These are phyloP conservation scores for Aplocera efformata DNA, from an alignment of 2,888 invertebrate species.

Conservation along the genomic window DNA sequence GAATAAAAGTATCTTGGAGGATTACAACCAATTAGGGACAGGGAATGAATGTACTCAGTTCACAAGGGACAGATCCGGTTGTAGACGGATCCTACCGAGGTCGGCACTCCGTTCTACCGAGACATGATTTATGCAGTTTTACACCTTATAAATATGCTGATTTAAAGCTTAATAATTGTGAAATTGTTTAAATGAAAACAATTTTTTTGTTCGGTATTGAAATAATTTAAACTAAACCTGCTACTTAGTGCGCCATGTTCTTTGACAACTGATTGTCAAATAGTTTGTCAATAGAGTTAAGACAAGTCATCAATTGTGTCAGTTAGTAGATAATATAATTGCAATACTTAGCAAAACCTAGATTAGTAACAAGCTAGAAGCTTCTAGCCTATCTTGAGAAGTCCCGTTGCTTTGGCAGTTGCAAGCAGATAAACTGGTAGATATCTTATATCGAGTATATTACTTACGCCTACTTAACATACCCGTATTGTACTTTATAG, in stretches of 20 bases:
- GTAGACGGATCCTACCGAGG: constrained; percentile 48
- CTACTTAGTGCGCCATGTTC: too few species aligned
- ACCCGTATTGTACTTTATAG: too few species aligned
- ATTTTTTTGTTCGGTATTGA: too few species aligned
- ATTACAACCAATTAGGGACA: constrained; percentile 27
- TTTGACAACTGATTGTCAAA: too few species aligned
- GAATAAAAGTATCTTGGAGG: constrained; percentile 6
- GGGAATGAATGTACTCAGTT: constrained; percentile 22
- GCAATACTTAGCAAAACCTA: constrained; percentile 30
- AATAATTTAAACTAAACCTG: too few species aligned
- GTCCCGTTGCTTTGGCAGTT: constrained; percentile 10
- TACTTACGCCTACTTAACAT: constrained; percentile 5
- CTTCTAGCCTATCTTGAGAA: constrained; percentile 7
- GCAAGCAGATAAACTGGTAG: constrained; percentile 5
- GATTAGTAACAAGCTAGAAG: constrained; percentile 33
- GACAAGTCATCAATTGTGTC: too few species aligned
- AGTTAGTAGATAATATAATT: too few species aligned
- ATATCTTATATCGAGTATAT: constrained; percentile 5
- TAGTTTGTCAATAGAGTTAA: too few species aligned
- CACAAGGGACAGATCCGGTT: constrained; percentile 40
- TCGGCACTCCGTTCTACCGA: constrained; percentile 36
- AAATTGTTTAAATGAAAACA: too few species aligned
- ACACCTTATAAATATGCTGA: too few species aligned
- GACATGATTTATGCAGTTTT: constrained; percentile 14
- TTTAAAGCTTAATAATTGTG: too few species aligned